Conservation (phyloP, 1,140 invertebrate genomes). For the Eumaeus atala region DNA sequence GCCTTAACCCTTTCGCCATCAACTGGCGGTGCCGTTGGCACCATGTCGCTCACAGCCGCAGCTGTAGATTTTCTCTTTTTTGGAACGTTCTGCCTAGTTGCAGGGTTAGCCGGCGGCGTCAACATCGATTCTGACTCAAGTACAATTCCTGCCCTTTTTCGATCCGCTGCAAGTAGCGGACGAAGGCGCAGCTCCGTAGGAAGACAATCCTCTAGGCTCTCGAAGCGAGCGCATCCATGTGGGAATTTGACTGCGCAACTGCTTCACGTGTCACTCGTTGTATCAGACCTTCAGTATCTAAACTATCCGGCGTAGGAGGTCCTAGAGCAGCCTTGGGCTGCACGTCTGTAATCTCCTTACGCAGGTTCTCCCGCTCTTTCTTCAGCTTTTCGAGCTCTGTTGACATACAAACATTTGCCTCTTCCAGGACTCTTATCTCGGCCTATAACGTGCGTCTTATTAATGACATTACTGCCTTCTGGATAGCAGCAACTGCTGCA, state of each 20-base stretch:
- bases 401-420: constrained; percentile 1
- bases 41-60: background rate
- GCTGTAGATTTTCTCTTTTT: no score
- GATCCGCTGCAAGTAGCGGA: constrained; percentile 12
- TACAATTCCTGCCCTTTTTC: background rate
- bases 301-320: no score
- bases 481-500: background rate
- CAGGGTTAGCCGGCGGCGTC: background rate
- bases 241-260: background rate
- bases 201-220: constrained; percentile 1
- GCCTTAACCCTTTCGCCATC: background rate
- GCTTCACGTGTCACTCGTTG: constrained; percentile 1
- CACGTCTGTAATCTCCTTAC: no score
- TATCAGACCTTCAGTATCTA: background rate
- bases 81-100: no score
- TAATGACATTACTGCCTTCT: background rate
- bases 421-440: constrained; percentile 2
- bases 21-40: background rate
- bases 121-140: background rate
- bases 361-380: no score
- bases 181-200: background rate
- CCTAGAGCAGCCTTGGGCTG: no score
- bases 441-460: no score
- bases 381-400: constrained; percentile 7
- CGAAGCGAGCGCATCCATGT: background rate